Conservation (phyloP, 2,888 invertebrate genomes). For the Ophraella communa region DNA sequence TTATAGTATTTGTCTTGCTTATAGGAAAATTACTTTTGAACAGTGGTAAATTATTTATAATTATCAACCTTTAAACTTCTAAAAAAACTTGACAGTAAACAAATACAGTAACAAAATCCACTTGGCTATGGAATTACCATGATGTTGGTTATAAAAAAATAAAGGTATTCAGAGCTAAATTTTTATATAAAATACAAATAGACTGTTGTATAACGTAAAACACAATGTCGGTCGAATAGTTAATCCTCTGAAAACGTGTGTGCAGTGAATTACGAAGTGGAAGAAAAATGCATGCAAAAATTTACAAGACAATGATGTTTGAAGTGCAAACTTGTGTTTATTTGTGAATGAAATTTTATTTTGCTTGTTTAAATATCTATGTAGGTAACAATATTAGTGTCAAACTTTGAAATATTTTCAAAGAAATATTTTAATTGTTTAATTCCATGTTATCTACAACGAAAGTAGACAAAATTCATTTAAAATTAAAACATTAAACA, state of each 20-base stretch:
- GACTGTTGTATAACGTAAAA: not conserved
- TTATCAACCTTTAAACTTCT: not conserved
- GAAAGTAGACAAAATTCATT: no score
- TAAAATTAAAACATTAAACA: no score
- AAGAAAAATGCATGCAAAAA: not conserved
- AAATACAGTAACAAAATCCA: not conserved
- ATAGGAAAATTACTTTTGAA: no score
- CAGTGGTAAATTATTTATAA: not conserved
- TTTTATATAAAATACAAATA: not conserved
- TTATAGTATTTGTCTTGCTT: no score
- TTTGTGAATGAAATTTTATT: not conserved
- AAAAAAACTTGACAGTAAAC: not conserved
- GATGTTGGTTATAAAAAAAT: not conserved
- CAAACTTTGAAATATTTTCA: no score
- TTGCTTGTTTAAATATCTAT: no score
- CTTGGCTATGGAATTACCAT: not conserved
- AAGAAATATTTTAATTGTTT: no score
- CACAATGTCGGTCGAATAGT: not conserved
- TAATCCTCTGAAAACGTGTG: not conserved
- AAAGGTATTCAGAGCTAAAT: not conserved
- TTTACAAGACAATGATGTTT: not conserved
- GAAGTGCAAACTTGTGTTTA: no score
- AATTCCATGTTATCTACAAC: no score
- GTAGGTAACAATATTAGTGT: no score
- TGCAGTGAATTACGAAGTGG: not conserved